phyloP scores from a whole-genome alignment of 2,888 invertebrate genomes.

The Xestia rhomboidea region DNA sequence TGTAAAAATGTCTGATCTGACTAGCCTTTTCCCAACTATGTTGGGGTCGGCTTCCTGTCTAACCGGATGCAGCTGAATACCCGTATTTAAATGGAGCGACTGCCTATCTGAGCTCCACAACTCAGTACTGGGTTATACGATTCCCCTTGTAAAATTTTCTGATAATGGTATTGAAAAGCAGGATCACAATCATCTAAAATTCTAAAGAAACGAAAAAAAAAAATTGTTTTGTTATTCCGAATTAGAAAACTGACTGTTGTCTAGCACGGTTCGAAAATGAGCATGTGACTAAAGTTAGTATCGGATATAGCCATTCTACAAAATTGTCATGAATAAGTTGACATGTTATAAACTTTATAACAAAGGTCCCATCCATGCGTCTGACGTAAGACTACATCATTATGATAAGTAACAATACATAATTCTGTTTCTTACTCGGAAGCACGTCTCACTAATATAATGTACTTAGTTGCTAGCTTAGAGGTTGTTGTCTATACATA shows the following conservation, averaged over 20 bases:
- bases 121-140: background rate
- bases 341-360: background rate
- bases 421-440: slow-evolving; percentile 5
- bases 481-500: too few relatives aligned
- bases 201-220: background rate
- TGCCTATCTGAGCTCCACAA: background rate
- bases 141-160: background rate
- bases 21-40: background rate
- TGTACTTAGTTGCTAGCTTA: slow-evolving; percentile 8
- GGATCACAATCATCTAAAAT: background rate
- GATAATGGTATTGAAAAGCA: background rate
- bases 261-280: background rate
- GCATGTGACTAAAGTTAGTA: background rate
- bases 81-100: background rate
- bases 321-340: background rate
- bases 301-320: background rate
- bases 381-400: background rate
- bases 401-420: background rate
- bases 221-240: background rate
- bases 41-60: background rate
- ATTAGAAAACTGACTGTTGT: background rate
- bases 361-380: background rate
- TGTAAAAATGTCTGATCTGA: background rate
- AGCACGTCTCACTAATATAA: slow-evolving; percentile 32
- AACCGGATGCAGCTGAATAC: background rate